Conservation (phyloP, 2,113 vertebrate species). For the Lethenteron reissneri region DNA sequence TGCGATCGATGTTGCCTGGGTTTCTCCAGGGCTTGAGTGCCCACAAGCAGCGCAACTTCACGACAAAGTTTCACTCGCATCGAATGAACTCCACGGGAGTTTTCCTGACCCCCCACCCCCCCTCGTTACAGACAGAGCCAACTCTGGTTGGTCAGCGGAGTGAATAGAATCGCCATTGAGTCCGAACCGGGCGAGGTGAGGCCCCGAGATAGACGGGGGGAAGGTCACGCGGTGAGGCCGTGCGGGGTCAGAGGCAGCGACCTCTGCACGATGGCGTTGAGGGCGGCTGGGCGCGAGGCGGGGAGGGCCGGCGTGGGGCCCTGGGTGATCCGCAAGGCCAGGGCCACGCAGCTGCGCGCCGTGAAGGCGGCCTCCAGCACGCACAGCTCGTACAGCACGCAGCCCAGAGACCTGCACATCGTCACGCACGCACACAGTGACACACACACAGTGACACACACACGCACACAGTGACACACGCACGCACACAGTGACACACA, state of each 20-base stretch:
- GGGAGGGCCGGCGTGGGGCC: conserved; percentile 38
- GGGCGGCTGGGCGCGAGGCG: conserved; percentile 22
- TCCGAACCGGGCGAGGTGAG: too few relatives aligned
- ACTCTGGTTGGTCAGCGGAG: too few relatives aligned
- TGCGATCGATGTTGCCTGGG: too few relatives aligned
- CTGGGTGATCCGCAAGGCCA: conserved; percentile 47
- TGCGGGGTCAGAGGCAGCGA: conserved; percentile 11
- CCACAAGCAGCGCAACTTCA: too few relatives aligned
- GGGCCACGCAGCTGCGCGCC: conserved; percentile 40
- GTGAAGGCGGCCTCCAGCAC: conserved; percentile 44
- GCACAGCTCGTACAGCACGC: conserved; percentile 56
- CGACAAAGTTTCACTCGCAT: too few relatives aligned
- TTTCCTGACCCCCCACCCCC: too few relatives aligned
- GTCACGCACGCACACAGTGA: not conserved
- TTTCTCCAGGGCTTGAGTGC: too few relatives aligned
- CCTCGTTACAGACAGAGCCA: too few relatives aligned
- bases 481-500: conserved; percentile 10
- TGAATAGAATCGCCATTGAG: too few relatives aligned
- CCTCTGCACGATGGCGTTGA: conserved; percentile 36
- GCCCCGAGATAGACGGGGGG: too few relatives aligned
- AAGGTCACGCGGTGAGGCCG: too few relatives aligned
- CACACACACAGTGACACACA: not conserved
- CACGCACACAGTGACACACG: conserved; percentile 8
- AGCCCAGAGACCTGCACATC: conserved; percentile 39
- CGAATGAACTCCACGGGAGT: too few relatives aligned